Conservation (phyloP, 2,888 invertebrate species). For the Silvanus unidentatus region DNA sequence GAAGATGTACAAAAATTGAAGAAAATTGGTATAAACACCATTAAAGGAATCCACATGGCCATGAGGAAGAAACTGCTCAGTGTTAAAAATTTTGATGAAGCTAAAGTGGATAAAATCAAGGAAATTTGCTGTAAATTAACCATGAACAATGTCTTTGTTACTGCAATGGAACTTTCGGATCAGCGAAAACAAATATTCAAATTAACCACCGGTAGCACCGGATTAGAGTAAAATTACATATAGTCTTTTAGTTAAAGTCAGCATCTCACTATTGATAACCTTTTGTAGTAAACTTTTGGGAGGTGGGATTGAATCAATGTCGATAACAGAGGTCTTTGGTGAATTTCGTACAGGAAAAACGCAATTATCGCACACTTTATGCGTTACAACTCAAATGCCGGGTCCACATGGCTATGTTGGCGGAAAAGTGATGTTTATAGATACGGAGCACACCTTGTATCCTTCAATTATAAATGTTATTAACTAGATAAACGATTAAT, state of each 20-base stretch:
- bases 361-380: slow-evolving; percentile 72
- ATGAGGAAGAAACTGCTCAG: slow-evolving; percentile 65
- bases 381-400: slow-evolving; percentile 73
- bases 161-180: slow-evolving; percentile 68
- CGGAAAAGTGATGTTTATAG: slow-evolving; percentile 76
- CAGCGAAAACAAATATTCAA: slow-evolving; percentile 67
- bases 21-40: slow-evolving; percentile 72
- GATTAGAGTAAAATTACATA: slow-evolving; percentile 57
- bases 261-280: neutral
- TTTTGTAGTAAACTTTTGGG: slow-evolving; percentile 63
- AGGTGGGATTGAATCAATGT: slow-evolving; percentile 78
- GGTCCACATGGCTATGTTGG: slow-evolving; percentile 62
- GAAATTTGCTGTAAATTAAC: slow-evolving; percentile 65
- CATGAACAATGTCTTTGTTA: slow-evolving; percentile 60
- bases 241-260: slow-evolving; percentile 5
- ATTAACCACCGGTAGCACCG: slow-evolving; percentile 60
- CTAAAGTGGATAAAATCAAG: slow-evolving; percentile 72
- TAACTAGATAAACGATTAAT: too few species aligned
- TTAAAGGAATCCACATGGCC: slow-evolving; percentile 76
- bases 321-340: slow-evolving; percentile 78
- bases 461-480: too few species aligned
- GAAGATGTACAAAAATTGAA: slow-evolving; percentile 68
- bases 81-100: slow-evolving; percentile 70
- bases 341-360: slow-evolving; percentile 80
- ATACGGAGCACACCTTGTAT: slow-evolving; percentile 82